Conservation (phyloP, 2,797 vertebrate species). For the Cyclura pinguis region DNA sequence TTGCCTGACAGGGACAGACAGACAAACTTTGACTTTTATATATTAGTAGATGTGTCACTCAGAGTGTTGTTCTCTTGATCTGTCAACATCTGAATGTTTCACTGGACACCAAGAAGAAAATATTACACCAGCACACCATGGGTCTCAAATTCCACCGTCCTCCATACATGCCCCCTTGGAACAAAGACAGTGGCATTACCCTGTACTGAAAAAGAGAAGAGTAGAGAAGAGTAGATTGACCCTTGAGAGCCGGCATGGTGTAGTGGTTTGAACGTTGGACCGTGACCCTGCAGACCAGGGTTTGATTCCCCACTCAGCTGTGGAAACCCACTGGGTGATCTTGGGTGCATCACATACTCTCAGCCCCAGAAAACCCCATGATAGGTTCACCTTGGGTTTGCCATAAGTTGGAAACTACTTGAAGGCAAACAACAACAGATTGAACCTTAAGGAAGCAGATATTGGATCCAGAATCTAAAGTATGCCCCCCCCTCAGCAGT, state of each 20-base stretch:
- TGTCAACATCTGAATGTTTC: constrained; percentile 53
- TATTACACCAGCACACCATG: not conserved
- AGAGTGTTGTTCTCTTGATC: constrained; percentile 55
- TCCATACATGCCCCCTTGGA: rapidly evolving
- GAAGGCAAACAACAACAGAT: not conserved
- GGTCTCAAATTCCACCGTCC: rapidly evolving
- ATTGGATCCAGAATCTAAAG: not conserved
- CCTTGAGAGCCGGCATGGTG: too few relatives aligned
- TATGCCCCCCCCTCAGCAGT: not conserved
- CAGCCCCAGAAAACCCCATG: too few relatives aligned
- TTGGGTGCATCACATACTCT: too few relatives aligned
- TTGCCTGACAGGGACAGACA: too few relatives aligned
- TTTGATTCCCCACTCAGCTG: too few relatives aligned
- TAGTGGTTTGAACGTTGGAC: too few relatives aligned
- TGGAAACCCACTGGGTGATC: too few relatives aligned
- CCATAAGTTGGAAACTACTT: too few relatives aligned
- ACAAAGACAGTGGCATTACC: rapidly evolving
- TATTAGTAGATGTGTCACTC: constrained; percentile 9
- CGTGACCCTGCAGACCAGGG: too few relatives aligned
- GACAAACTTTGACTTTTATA: too few relatives aligned
- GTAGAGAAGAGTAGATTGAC: too few relatives aligned
- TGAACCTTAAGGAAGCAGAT: not conserved
- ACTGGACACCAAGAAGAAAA: not conserved
- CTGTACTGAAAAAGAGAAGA: not conserved
- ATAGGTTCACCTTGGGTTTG: too few relatives aligned